A percentile compares a stretch with the other conserved stretches of the same genome.
Evolutionary conservation across 2,888 invertebrate genomes (phyloP).

Genomic region (Ichneumon xanthorius): DNA sequence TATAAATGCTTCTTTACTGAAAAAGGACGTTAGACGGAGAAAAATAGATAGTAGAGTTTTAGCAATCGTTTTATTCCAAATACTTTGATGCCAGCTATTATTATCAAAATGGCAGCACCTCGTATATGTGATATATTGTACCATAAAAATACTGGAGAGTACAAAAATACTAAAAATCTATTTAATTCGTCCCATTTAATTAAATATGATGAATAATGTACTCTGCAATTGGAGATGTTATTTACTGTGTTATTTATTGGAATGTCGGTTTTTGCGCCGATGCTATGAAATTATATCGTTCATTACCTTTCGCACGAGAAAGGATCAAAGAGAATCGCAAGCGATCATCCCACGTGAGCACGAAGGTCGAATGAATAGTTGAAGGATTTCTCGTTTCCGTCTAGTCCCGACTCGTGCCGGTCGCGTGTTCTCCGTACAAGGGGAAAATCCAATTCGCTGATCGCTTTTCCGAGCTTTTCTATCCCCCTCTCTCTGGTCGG

Average conservation of each 20-base stretch:
- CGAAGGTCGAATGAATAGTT: conserved; percentile 58
- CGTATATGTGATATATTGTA: no score
- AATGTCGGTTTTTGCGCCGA: neutral
- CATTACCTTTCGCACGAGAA: neutral
- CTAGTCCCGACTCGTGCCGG: conserved; percentile 17
- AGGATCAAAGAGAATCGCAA: conserved; percentile 25
- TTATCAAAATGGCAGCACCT: no score
- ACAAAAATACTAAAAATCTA: no score
- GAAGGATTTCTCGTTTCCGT: conserved; percentile 47
- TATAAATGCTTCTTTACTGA: no score
- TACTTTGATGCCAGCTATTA: no score
- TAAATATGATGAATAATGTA: no score
- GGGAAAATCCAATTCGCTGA: conserved; percentile 39
- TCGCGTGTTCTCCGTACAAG: conserved; percentile 24
- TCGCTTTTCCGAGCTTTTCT: conserved; percentile 39
- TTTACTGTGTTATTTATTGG: neutral
- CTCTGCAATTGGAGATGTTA: neutral
- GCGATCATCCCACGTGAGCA: conserved; percentile 33
- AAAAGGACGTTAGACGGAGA: no score
- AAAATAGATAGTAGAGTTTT: no score
- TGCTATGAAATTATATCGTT: neutral
- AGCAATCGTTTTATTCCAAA: no score
- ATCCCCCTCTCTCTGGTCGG: neutral
- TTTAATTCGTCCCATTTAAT: no score
- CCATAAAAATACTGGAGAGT: no score